These are phyloP conservation scores for Andricus curvator DNA, from an alignment of 2,888 invertebrate genomes.

Conservation along the genomic window DNA sequence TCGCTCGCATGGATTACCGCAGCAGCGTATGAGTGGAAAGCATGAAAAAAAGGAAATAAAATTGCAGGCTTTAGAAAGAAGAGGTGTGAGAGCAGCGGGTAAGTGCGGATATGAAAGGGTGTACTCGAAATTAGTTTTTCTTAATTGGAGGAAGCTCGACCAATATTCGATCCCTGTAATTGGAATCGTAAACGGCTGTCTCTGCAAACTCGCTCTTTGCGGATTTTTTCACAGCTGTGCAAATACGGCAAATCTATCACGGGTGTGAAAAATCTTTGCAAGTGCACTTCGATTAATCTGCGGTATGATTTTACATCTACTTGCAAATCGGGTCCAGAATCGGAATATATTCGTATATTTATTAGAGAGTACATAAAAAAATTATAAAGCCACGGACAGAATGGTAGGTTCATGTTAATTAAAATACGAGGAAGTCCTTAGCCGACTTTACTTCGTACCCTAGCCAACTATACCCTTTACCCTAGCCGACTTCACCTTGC, in stretches of 20 bases:
- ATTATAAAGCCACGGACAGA: not conserved
- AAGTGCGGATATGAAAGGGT: conserved; percentile 44
- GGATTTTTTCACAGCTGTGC: conserved; percentile 27
- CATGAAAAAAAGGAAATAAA: conserved; percentile 45
- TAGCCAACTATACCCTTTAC: too few relatives aligned
- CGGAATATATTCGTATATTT: not conserved
- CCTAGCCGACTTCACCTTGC: too few relatives aligned
- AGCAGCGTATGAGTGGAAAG: conserved; percentile 47
- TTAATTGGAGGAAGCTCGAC: conserved; percentile 69
- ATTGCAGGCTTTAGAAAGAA: conserved; percentile 41
- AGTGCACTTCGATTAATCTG: conserved; percentile 16
- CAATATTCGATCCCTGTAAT: conserved; percentile 55
- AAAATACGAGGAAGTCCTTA: not conserved
- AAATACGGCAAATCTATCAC: conserved; percentile 22
- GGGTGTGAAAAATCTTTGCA: conserved; percentile 5
- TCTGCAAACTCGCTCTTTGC: conserved; percentile 45
- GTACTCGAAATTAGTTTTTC: conserved; percentile 74
- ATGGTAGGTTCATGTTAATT: not conserved
- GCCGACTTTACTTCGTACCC: too few relatives aligned
- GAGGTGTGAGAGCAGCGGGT: not conserved
- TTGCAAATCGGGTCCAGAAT: conserved; percentile 3
- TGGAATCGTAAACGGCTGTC: conserved; percentile 57
- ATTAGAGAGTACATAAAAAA: not conserved
- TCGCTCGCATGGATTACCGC: conserved; percentile 61
- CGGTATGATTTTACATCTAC: conserved; percentile 2